These are phyloP conservation scores for Laticauda laticaudata DNA, from an alignment of 2,113 vertebrate genomes.

Conservation along the genomic window DNA sequence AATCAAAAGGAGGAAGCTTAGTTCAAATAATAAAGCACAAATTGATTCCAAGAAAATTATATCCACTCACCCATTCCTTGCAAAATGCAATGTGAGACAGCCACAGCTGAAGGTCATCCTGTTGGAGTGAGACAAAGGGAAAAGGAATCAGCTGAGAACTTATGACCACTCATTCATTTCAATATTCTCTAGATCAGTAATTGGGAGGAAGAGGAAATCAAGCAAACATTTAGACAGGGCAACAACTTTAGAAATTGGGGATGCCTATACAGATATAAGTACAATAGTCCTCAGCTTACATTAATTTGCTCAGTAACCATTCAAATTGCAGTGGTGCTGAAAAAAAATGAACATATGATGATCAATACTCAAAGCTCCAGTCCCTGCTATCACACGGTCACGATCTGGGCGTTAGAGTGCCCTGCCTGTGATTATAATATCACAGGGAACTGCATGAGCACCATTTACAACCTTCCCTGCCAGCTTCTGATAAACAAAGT, in stretches of 20 bases:
- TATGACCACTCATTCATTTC: background rate
- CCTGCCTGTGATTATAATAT: background rate
- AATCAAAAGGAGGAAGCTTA: background rate
- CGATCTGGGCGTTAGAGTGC: background rate
- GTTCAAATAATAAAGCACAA: background rate
- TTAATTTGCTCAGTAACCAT: background rate
- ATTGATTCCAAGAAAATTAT: background rate
- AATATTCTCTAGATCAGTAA: background rate
- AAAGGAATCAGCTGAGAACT: constrained; percentile 8
- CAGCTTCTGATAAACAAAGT: background rate
- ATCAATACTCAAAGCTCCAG: background rate
- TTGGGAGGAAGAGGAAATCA: background rate
- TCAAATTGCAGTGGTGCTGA: background rate
- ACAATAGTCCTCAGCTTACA: background rate
- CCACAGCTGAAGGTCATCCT: constrained; percentile 96
- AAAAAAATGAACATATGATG: background rate
- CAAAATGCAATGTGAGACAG: constrained; percentile 91
- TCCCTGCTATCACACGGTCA: background rate
- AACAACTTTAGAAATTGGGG: accelerated
- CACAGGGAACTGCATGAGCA: background rate
- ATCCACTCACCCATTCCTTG: constrained; percentile 91
- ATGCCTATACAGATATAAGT: background rate
- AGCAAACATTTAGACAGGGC: background rate
- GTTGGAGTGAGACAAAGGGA: constrained; percentile 25
- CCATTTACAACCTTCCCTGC: background rate